Evolutionary conservation across 2,797 vertebrate genomes (phyloP), one percentile per base, ranked within the genome.

Genomic region (Sebastes trivittatus): DNA sequence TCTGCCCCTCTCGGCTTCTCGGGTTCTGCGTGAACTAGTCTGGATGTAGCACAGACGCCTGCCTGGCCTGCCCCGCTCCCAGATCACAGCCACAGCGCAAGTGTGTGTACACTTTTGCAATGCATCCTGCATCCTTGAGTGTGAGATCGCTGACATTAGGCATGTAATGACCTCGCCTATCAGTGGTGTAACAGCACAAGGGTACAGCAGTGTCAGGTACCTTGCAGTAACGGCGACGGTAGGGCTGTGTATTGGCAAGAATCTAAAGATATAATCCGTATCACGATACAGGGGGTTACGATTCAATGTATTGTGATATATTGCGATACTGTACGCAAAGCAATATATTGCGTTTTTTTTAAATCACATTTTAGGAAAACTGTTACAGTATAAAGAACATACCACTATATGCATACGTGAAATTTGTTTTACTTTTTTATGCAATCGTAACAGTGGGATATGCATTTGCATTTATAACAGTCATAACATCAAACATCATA

Each of bases 1-100:
- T 82, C 84, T 87, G 78, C 73, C 82, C 82, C 77, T 80, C 80
- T 86, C 20, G 6, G 86, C 86, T 78, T 84, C 75, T 84, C 46
- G 1, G 72, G 80, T 81, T 90, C 82, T 78, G 52, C 60, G 49
- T 69, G 78, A 63, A 9, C 76, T 22, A n/a, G 73, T 66, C 62
- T n/a, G 66, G 78, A 63, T 77, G 76, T 55, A 72, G 79, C 83
- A 68, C 75, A 85, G 75, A 64, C 8, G 38, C 61, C 73, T 62
- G 46, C 46, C 74, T 46, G 42, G 46, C 46, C 74, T 46, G 0
- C 14, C 14, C 34, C 11, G 16, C 42, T 70, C 22, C 68, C 13
- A 30, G 72, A 80, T 79, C 64, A 49, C 55, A 63, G 68, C 59
- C 81, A 67, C 55, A 77, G 71, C 23, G 27, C 59, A 54, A 46